Evolutionary conservation across 2,888 invertebrate genomes (phyloP).

Genomic region (Clivina fossor): DNA sequence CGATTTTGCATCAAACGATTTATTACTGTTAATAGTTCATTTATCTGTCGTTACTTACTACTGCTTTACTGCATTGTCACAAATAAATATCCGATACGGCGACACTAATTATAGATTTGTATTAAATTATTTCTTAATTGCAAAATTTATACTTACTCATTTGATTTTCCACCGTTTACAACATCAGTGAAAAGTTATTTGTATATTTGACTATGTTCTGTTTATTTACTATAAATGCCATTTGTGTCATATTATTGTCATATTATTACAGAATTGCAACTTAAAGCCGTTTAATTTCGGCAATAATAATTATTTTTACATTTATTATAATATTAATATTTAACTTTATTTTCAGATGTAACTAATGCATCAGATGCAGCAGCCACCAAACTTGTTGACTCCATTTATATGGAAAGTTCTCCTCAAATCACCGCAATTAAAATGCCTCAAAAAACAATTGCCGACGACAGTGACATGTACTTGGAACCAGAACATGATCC

Average conservation of each 20-base stretch:
- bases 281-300: neutral
- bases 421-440: no score
- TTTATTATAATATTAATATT: neutral
- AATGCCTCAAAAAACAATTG: neutral
- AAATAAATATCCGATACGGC: no score
- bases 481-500: slow-evolving; percentile 8
- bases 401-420: no score
- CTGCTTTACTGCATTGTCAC: no score
- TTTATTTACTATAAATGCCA: no score
- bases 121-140: neutral
- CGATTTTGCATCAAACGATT: no score
- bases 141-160: neutral
- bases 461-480: slow-evolving; percentile 22
- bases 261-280: no score
- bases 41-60: no score
- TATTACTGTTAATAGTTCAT: no score
- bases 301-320: neutral
- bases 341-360: neutral
- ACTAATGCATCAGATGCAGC: no score
- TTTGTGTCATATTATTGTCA: no score
- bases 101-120: slow-evolving; percentile 2
- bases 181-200: neutral
- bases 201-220: neutral
- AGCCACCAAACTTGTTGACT: neutral
- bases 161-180: no score